Conservation (phyloP, 37 sponge, comb jelly and placozoan species). For the Trichoplax adhaerens region DNA sequence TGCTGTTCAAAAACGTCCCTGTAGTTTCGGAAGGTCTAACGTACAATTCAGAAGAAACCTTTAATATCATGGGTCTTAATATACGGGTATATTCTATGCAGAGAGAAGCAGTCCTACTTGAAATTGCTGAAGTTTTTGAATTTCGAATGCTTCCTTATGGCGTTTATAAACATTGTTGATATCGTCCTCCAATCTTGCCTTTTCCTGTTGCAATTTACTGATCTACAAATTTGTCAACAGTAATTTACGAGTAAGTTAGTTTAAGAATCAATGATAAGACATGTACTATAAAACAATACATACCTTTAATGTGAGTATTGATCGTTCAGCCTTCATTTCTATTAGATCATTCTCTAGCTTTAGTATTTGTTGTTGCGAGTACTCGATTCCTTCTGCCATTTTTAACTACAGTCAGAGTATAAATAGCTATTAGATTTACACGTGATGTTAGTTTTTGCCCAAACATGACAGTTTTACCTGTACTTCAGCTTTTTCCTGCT, state of each 20-base stretch:
- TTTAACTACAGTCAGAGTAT: background rate
- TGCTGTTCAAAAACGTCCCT: slow-evolving; percentile 18
- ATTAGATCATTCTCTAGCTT: slow-evolving; percentile 13
- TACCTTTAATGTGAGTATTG: slow-evolving; percentile 14
- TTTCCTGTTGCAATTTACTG: slow-evolving; percentile 11
- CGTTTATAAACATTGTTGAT: slow-evolving; percentile 11
- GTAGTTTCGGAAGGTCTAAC: slow-evolving; percentile 12
- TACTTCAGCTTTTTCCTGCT: slow-evolving; percentile 21
- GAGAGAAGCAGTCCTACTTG: slow-evolving; percentile 3
- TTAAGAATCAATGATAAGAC: background rate
- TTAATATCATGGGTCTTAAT: background rate
- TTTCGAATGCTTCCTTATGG: slow-evolving; percentile 19
- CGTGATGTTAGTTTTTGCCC: too few relatives aligned
- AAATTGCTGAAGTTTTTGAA: slow-evolving; percentile 22
- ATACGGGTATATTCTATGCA: background rate
- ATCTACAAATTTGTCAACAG: slow-evolving; percentile 3
- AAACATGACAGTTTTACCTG: background rate
- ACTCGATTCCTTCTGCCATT: slow-evolving; percentile 6
- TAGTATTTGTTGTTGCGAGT: slow-evolving; percentile 4
- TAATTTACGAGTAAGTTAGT: background rate
- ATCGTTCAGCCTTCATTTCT: slow-evolving; percentile 11
- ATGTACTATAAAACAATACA: background rate
- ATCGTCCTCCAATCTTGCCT: background rate
- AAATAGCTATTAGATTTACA: background rate
- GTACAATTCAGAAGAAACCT: background rate